Evolutionary conservation across 2,113 vertebrate genomes (phyloP), one percentile per base, ranked within the genome.

Genomic region (Cephalopholis sonnerati): DNA sequence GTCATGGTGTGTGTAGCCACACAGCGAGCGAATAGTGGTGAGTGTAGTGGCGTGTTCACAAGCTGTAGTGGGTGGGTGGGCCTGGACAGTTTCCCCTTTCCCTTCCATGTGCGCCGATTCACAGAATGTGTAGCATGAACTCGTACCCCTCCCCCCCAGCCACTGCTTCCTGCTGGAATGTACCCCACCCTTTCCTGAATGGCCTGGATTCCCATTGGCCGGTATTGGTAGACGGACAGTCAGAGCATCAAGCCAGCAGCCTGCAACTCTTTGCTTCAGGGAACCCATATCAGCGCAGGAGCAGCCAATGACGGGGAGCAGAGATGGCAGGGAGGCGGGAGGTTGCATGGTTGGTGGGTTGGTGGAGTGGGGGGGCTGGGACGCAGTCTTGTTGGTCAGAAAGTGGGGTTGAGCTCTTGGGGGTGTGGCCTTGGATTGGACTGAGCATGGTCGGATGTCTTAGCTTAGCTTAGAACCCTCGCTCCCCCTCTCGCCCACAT

Each of bases 61-160:
- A 63, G 80, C 90, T 62, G 81, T 80, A 71, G 87, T 88, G 84
- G 41, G 86, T 90, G 91, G 91, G 90, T 87, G 85, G 93, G 79
- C 88, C 82, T 90, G 85, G 63, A 77, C 87, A 12, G 29, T 74
- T 90, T 89, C 88, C 87, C 76, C 79, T 87, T 90, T 76, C 83
- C 41, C 84, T 48, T 92, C 87, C 90, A 94, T 93, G 90, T 91
- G 85, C 87, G 16, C 86, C 55, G 83, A 94, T 87, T 90, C 93
- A 92, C 92, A 95, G 91, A 94, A 95, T 95, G 89, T 95, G 93
- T 94, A 95, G 93, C 90, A 95, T 94, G 88, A 92, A 77, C 82
- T 86, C 69, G 41, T 41, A 89, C 91, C 91, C 91, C 90, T 88
- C 89, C 88, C 32, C 32, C 88, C 90, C 89, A 87, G 70, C 85